phyloP scores from a whole-genome alignment of 2,113 vertebrate genomes.

The Eublepharis macularius region DNA sequence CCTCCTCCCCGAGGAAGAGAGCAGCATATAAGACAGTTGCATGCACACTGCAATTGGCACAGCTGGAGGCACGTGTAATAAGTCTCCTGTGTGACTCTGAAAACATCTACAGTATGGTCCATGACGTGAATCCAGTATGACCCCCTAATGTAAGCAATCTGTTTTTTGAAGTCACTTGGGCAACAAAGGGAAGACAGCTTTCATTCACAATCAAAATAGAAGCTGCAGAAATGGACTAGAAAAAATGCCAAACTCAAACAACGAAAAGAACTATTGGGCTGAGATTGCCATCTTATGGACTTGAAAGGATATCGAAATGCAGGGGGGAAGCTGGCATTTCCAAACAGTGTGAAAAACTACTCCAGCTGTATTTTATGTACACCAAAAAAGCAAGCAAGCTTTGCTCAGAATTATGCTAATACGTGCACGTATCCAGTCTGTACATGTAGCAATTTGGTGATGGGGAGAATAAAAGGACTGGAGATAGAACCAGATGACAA shows the following conservation, averaged over 20 bases:
- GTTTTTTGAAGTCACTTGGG: background rate
- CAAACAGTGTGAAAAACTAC: background rate
- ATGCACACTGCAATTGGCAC: fast-evolving
- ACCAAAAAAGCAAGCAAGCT: background rate
- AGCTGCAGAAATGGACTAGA: background rate
- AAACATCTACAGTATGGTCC: background rate
- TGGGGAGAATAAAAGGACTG: background rate
- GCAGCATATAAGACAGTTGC: background rate
- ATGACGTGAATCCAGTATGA: background rate
- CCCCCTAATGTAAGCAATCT: background rate
- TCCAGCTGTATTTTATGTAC: background rate
- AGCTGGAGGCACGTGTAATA: background rate
- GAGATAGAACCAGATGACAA: too few species aligned
- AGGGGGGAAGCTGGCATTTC: background rate
- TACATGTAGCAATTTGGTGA: background rate
- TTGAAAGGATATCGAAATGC: background rate
- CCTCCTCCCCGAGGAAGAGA: conserved; percentile 20
- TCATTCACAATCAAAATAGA: fast-evolving
- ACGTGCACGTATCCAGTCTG: background rate
- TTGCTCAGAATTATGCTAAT: background rate
- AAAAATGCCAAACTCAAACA: background rate
- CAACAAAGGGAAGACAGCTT: background rate
- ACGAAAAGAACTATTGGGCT: background rate
- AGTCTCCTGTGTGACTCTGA: conserved; percentile 1
- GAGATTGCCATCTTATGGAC: background rate